Conservation (phyloP, 2,888 invertebrate genomes). For the Argynnis bischoffii region DNA sequence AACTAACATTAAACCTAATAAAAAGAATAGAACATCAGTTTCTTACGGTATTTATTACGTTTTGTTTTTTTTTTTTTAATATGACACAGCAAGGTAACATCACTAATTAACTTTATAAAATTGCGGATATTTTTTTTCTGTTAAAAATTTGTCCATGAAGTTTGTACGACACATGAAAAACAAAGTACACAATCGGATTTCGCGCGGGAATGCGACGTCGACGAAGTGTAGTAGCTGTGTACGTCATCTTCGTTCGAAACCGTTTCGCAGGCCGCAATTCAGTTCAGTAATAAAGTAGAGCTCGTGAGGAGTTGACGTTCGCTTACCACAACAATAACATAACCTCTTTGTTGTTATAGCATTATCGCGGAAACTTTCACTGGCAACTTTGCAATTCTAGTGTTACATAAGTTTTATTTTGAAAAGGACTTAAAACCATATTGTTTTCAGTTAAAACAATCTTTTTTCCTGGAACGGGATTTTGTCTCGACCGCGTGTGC, state of each 20-base stretch:
- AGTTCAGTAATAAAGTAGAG: slow-evolving; percentile 61
- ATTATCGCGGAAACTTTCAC: slow-evolving; percentile 63
- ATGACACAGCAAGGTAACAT: not conserved
- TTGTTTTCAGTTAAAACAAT: slow-evolving; percentile 27
- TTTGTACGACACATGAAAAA: not conserved
- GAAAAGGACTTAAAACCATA: slow-evolving; percentile 14
- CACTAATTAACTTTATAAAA: slow-evolving; percentile 1
- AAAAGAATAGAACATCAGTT: no score
- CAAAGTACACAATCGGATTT: slow-evolving; percentile 3
- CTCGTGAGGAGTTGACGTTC: slow-evolving; percentile 52
- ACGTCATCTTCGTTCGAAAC: slow-evolving; percentile 35
- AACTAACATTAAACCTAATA: no score
- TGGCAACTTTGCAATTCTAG: slow-evolving; percentile 36
- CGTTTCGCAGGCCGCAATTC: slow-evolving; percentile 39
- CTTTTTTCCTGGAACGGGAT: slow-evolving; percentile 37
- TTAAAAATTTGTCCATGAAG: slow-evolving; percentile 5
- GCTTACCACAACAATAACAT: slow-evolving; percentile 63
- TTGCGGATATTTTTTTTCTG: not conserved
- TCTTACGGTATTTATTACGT: no score
- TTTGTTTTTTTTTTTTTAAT: not conserved
- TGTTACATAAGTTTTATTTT: slow-evolving; percentile 27
- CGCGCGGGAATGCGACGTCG: slow-evolving; percentile 3
- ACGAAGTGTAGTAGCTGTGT: not conserved
- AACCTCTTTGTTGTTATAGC: slow-evolving; percentile 57
- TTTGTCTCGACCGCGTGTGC: slow-evolving; percentile 43